Conservation (phyloP, 2,113 vertebrate species). For the Python bivittatus region DNA sequence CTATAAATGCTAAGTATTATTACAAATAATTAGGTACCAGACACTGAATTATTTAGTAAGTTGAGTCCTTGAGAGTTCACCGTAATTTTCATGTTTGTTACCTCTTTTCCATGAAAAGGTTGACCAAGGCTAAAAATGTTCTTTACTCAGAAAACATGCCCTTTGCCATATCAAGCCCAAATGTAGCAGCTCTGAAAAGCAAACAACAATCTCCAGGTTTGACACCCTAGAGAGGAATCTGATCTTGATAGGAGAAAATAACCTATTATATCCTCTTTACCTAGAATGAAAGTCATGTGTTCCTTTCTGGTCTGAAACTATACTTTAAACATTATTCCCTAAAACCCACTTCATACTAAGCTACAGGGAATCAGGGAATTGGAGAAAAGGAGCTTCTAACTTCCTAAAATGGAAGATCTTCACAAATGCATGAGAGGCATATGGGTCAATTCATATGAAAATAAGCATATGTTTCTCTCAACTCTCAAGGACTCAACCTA, state of each 20-base stretch:
- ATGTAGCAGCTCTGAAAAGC: conserved; percentile 23
- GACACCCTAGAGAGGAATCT: conserved; percentile 23
- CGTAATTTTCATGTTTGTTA: neutral
- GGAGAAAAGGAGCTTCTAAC: neutral
- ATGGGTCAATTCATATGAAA: neutral
- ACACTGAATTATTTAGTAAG: neutral
- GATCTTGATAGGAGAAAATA: conserved; percentile 34
- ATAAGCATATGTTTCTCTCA: no score
- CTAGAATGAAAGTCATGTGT: neutral
- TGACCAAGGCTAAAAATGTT: conserved; percentile 2
- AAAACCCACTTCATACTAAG: neutral
- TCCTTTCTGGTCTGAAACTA: conserved; percentile 6
- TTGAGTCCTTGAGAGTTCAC: neutral
- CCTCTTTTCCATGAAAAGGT: neutral
- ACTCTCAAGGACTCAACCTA: no score
- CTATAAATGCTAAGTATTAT: neutral
- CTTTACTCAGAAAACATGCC: conserved; percentile 37
- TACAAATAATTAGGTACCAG: neutral
- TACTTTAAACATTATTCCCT: neutral
- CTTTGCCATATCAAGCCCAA: conserved; percentile 22
- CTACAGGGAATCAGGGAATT: neutral
- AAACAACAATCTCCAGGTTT: conserved; percentile 31
- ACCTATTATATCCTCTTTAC: conserved; percentile 30
- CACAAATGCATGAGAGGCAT: neutral
- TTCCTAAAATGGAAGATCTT: neutral